A percentile compares a stretch with the other conserved stretches of the same genome.
These are phyloP conservation scores for Delia radicum DNA, from an alignment of 1,140 invertebrate species.

Conservation along the genomic window DNA sequence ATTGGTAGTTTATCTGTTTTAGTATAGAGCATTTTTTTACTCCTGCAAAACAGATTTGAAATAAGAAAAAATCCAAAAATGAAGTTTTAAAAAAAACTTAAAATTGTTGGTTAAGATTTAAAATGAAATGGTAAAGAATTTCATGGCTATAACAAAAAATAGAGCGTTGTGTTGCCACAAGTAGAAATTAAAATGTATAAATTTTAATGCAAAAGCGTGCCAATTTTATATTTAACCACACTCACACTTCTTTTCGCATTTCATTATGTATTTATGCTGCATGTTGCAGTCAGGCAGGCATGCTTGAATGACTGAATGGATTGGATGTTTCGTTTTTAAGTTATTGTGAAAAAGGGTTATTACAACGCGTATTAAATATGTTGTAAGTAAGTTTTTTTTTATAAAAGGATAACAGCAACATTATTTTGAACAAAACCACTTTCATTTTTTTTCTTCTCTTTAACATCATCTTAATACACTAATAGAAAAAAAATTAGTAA, in stretches of 20 bases:
- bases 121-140: neutral
- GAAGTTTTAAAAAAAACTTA: too few species aligned
- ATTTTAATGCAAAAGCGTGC: neutral
- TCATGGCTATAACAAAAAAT: neutral
- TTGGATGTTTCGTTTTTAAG: neutral
- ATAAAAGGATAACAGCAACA: neutral
- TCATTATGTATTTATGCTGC: neutral
- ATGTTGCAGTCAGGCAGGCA: neutral
- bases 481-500: too few species aligned
- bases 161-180: neutral
- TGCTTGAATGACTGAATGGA: neutral
- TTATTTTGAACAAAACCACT: neutral
- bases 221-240: neutral
- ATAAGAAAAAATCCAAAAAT: too few species aligned
- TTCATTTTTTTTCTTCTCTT: neutral
- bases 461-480: neutral
- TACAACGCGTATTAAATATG: neutral
- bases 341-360: neutral
- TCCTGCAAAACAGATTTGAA: too few species aligned
- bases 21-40: too few species aligned
- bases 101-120: neutral
- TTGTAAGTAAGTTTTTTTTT: neutral
- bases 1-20: too few species aligned
- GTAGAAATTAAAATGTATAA: neutral
- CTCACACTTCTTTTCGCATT: neutral